phyloP scores from a whole-genome alignment of 1,140 invertebrate genomes.

The Bombus picipes region DNA sequence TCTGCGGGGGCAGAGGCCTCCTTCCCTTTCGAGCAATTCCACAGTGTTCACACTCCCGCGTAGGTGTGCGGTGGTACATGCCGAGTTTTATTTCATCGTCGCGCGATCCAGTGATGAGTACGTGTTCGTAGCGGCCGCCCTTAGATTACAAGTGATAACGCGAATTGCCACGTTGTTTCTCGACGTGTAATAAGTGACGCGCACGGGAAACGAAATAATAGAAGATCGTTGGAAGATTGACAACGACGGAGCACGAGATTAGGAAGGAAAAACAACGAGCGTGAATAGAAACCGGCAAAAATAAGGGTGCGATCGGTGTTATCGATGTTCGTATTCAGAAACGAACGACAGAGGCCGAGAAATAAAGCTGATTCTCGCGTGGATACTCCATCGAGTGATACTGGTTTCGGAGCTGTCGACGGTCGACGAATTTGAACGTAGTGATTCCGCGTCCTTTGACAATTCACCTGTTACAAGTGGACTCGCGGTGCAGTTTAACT shows the following conservation, averaged over 20 bases:
- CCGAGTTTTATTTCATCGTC: slow-evolving; percentile 34
- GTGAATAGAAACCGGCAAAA: slow-evolving; percentile 6
- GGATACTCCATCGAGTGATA: not conserved
- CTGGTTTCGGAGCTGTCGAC: not conserved
- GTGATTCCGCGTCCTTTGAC: slow-evolving; percentile 21
- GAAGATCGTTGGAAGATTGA: not conserved
- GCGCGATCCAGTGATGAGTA: slow-evolving; percentile 24
- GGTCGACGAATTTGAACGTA: not conserved
- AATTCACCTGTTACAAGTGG: slow-evolving; percentile 45
- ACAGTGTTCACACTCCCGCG: slow-evolving; percentile 68
- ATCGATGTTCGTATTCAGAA: not conserved
- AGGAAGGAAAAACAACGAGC: not conserved
- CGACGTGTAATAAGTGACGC: not conserved
- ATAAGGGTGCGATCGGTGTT: slow-evolving; percentile 5
- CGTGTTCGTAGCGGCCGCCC: slow-evolving; percentile 16
- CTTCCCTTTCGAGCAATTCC: slow-evolving; percentile 61
- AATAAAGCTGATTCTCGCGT: not conserved
- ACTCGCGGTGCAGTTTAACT: slow-evolving; percentile 1
- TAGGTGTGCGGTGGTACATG: slow-evolving; percentile 60
- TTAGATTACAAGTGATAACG: slow-evolving; percentile 13
- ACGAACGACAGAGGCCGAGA: not conserved
- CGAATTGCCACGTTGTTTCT: slow-evolving; percentile 12
- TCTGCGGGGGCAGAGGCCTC: slow-evolving; percentile 78
- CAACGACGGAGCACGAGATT: not conserved
- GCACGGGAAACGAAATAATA: not conserved